Conservation (phyloP, 2,888 invertebrate genomes). For the Amphipoea oculea region DNA sequence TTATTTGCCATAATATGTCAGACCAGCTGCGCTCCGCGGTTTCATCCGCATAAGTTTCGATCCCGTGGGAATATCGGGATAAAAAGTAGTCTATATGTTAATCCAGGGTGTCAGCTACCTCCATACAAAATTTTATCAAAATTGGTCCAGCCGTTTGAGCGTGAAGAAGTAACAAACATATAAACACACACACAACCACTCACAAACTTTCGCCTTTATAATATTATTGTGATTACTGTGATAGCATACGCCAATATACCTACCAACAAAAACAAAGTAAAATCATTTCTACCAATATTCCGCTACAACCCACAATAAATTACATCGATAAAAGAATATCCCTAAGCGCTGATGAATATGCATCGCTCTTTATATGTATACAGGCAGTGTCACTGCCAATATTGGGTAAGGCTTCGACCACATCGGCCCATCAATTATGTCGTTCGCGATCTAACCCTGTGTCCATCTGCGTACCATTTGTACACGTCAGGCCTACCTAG, state of each 20-base stretch:
- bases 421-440: slow-evolving; percentile 85
- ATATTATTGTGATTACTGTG: no score
- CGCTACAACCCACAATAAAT: slow-evolving; percentile 53
- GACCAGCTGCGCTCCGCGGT: no score
- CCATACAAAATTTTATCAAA: no score
- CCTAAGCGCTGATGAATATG: slow-evolving; percentile 70
- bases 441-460: slow-evolving; percentile 84
- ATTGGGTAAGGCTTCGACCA: slow-evolving; percentile 72
- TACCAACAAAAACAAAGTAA: slow-evolving; percentile 1
- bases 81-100: no score
- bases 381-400: slow-evolving; percentile 73
- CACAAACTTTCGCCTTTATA: no score
- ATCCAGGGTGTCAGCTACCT: no score
- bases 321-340: slow-evolving; percentile 60
- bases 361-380: slow-evolving; percentile 72
- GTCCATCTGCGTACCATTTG: slow-evolving; percentile 86
- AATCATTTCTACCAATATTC: slow-evolving; percentile 16
- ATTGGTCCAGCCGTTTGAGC: no score
- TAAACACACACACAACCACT: no score
- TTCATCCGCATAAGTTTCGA: no score
- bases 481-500: slow-evolving; percentile 80
- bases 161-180: no score
- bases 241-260: not conserved
- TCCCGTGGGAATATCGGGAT: no score
- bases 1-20: no score